A percentile compares a stretch with the other conserved stretches of the same genome.
These are phyloP conservation scores for Castor canadensis DNA, from an alignment of 2,113 vertebrate species.

Conservation along the genomic window DNA sequence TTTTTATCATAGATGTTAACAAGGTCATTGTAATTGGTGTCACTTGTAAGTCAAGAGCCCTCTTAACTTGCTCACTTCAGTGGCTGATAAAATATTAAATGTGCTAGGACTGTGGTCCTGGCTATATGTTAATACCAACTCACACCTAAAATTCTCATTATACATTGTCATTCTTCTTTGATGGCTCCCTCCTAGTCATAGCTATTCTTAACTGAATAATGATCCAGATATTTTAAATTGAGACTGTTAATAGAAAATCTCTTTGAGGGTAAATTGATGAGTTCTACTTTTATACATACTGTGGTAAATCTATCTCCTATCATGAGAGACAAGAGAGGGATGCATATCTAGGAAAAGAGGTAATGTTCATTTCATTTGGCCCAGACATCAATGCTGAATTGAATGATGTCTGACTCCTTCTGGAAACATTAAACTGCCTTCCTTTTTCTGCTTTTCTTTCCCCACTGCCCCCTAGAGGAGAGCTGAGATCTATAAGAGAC, in stretches of 20 bases:
- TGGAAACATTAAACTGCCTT: neutral
- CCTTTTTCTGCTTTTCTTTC: neutral
- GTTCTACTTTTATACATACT: neutral
- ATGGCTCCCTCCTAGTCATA: neutral
- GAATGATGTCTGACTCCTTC: neutral
- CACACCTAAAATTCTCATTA: neutral
- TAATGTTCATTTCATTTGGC: neutral
- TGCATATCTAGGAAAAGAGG: neutral
- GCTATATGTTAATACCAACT: neutral
- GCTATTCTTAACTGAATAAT: neutral
- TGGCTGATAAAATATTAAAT: slow-evolving; percentile 32
- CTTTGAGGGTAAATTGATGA: neutral
- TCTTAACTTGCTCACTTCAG: slow-evolving; percentile 16
- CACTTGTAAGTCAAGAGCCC: slow-evolving; percentile 39
- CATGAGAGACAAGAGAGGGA: neutral
- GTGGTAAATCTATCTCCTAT: neutral
- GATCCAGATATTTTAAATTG: neutral
- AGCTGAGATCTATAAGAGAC: slow-evolving; percentile 18
- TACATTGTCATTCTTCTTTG: neutral
- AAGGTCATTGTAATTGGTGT: neutral
- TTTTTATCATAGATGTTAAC: slow-evolving; percentile 34
- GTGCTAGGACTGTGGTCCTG: neutral
- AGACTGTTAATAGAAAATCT: neutral
- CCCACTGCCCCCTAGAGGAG: neutral
- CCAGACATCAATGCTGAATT: neutral